Percentiles rank a stretch among this genome's conserved stretches.
Conservation (phyloP, 2,113 vertebrate genomes). For the Cnemophilus loriae region DNA sequence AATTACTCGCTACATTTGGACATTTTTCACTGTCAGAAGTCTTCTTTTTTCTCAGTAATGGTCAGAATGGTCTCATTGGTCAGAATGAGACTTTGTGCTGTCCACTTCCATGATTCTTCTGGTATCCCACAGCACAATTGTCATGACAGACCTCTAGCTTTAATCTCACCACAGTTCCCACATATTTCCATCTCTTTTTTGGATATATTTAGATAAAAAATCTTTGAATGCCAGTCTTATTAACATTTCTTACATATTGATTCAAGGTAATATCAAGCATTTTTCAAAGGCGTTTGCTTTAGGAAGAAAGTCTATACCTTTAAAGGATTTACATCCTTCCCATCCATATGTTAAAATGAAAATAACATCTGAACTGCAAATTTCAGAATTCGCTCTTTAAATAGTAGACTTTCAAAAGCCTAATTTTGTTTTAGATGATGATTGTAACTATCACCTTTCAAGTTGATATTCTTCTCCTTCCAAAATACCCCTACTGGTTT, state of each 20-base stretch:
- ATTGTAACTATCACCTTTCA: background rate
- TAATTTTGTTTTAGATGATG: background rate
- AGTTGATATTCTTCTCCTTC: background rate
- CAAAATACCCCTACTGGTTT: background rate
- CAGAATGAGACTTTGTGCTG: background rate
- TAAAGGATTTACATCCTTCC: background rate
- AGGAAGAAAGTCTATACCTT: background rate
- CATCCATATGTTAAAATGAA: background rate
- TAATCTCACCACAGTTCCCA: background rate
- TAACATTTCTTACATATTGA: background rate
- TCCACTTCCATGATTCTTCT: background rate
- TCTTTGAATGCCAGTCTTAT: background rate
- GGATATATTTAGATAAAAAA: background rate
- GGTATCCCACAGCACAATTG: background rate
- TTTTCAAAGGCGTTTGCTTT: background rate
- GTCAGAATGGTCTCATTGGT: background rate
- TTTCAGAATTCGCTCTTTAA: background rate
- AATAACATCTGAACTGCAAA: background rate
- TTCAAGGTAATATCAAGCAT: background rate
- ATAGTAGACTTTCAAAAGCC: background rate
- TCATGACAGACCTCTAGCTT: background rate
- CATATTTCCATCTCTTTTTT: background rate
- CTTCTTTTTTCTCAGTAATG: background rate
- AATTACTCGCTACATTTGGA: background rate
- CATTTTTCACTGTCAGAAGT: background rate